Base-by-base conservation (phyloP, 2,113 vertebrate genomes). In the Ibidorhyncha struthersii region DNA sequence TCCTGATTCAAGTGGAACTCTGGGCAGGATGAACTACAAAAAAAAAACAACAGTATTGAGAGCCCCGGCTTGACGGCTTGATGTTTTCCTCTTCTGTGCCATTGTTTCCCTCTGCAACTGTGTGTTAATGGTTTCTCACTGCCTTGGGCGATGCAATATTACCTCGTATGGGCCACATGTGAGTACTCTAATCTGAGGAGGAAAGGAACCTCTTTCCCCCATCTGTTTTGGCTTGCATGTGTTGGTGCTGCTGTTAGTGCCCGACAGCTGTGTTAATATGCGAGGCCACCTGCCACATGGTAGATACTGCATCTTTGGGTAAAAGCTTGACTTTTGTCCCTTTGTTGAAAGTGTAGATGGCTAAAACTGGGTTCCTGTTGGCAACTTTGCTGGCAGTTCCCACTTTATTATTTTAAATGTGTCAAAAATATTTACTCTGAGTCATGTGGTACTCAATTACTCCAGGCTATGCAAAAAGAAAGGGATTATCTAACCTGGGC, bases 211-310 rank as follows among this genome's bases (percentile, higher is more conserved):
- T 82, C 47, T 82, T 74, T 87, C 86, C 70, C 90, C 97, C 97
- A 97, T 98, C 98, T 98, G 97, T 95, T 97, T 81, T 86, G 61
- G 58, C 94, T 88, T 94, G 97, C 97, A 94, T 92, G 95, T 96
- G 96, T 97, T 95, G 78, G 59, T 97, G 97, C 96, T 96, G 94
- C 95, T 96, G 91, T 96, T 95, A 71, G 70, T 89, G 94, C 95
- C 95, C 94, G 96, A 95, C 98, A 98, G 97, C 97, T 98, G 98
- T 97, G 97, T 96, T 97, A 65, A 94, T 95, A 94, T 91, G 90
- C 22, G 34, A 50, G 96, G 92, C 98, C 98, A 98, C 97, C 98
- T 98, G 98, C 97, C 95, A 95, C 96, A 61, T 38, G 95, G 95
- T 79, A 91, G 56, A 90, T 65, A 69, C 34, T 90, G 76, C 84